Evolutionary conservation across 2,888 invertebrate species (phyloP), one percentile per base, ranked within the genome.

Genomic region (Baronia brevicornis): DNA sequence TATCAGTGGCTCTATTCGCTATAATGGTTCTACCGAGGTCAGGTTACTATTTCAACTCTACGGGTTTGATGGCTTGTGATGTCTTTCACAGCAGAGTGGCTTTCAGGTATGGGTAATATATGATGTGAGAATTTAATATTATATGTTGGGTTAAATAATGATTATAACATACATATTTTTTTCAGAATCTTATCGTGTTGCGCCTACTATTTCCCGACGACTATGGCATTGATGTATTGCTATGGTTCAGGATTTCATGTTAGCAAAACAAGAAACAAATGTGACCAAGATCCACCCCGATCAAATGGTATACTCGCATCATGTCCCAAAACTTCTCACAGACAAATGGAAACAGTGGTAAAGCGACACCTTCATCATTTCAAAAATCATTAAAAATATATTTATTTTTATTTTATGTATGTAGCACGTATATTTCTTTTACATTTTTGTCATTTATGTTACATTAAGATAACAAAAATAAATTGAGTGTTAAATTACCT

Each of bases 221-320:
- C 94, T 14, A 94, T 95, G 94, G 92, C 94, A 39, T 85, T 95
- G 54, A 94, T 94, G 94, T 95, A 95, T 68, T 94, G 94, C 75
- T 95, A 95, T 61, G 94, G 94, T 15, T 94, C 94, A 10, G 94
- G 94, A 27, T 94, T 94, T 66, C 94, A 94, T 74, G 93, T 93
- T 59, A 94, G 93, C 78, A 93, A 93, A 72, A 88, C 91, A 44
- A 87, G 93, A 41, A 85, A 88, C 45, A 90, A 89, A 69, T 85
- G 77, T 39, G 73, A 73, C 5, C 58, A 59, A 8, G 82, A 77
- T 27, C 61, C 68, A 0, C 41, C 55, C 6, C 64, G 80, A 33
- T 63, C 75, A 0, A 79, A 80, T 22, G 84, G 80, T 46, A 49
- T 74, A 1, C 62, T 84, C 9, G 45, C 64, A 48, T 60, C 84